phyloP scores from a whole-genome alignment of 2,888 invertebrate species.

The Stenchaetothrips biformis region DNA sequence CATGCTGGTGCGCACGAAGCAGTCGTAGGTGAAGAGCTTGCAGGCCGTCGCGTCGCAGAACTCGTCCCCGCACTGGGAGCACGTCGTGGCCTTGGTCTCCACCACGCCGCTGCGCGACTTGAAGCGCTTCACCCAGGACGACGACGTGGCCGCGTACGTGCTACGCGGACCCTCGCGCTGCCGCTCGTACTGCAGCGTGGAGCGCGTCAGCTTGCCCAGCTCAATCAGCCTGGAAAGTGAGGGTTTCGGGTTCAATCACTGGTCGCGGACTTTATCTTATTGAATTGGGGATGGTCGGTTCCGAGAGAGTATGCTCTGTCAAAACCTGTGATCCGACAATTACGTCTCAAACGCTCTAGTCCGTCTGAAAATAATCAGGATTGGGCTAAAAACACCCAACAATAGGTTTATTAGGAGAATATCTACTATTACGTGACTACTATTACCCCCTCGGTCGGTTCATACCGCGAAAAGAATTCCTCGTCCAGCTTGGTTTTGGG shows the following conservation, averaged over 20 bases:
- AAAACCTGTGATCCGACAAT: too few species aligned
- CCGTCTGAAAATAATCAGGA: too few species aligned
- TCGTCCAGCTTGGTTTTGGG: slow-evolving; percentile 81
- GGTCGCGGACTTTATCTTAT: too few species aligned
- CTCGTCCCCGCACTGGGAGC: slow-evolving; percentile 78
- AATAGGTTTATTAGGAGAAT: not conserved
- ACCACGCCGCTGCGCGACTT: slow-evolving; percentile 77
- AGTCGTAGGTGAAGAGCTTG: slow-evolving; percentile 55
- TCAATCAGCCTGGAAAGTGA: slow-evolving; percentile 62
- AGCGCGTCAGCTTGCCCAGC: slow-evolving; percentile 70
- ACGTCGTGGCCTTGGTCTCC: slow-evolving; percentile 69
- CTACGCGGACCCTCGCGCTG: slow-evolving; percentile 17
- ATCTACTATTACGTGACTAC: too few species aligned
- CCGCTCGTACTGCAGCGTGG: slow-evolving; percentile 66
- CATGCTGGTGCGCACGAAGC: slow-evolving; percentile 46
- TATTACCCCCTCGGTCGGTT: too few species aligned
- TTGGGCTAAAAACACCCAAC: too few species aligned
- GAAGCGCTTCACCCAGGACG: slow-evolving; percentile 64
- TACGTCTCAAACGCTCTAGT: too few species aligned
- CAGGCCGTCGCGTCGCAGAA: slow-evolving; percentile 68
- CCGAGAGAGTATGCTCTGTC: too few species aligned
- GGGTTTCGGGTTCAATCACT: not conserved
- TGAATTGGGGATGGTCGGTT: too few species aligned
- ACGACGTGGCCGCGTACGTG: slow-evolving; percentile 52
- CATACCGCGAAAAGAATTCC: slow-evolving; percentile 80